phyloP scores from a whole-genome alignment of 2,888 invertebrate species.

The Drosophila melanosoma region DNA sequence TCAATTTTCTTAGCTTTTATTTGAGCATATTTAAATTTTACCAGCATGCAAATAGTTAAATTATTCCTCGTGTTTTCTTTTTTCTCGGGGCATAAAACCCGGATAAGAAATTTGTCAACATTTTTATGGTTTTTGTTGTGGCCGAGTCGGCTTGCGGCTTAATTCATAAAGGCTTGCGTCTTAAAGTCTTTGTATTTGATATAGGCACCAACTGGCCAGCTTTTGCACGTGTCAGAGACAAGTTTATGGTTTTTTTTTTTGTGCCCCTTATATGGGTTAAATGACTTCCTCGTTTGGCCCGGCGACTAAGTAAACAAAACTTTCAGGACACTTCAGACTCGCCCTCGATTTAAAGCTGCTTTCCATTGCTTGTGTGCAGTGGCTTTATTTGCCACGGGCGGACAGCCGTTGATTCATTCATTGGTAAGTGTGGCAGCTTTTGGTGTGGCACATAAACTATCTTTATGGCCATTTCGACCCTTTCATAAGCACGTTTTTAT shows the following conservation, averaged over 20 bases:
- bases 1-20: not conserved
- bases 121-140: conserved; percentile 56
- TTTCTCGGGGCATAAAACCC: conserved; percentile 34
- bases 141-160: conserved; percentile 42
- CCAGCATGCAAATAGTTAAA: not conserved
- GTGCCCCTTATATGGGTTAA: conserved; percentile 65
- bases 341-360: conserved; percentile 15
- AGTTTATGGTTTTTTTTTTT: conserved; percentile 29
- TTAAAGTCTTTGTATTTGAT: conserved; percentile 27
- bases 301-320: conserved; percentile 49
- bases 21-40: conserved; percentile 15
- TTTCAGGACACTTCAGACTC: conserved; percentile 48
- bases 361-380: conserved; percentile 36
- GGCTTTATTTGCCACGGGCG: conserved; percentile 58
- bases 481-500: conserved; percentile 77
- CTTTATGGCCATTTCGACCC: conserved; percentile 65
- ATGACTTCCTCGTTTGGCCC: conserved; percentile 69
- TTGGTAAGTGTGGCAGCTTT: conserved; percentile 12
- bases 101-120: conserved; percentile 65
- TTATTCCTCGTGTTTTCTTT: not conserved
- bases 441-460: conserved; percentile 62
- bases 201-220: conserved; percentile 15
- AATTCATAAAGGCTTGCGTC: conserved; percentile 48
- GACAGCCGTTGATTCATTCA: conserved; percentile 22
- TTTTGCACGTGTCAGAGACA: conserved; percentile 38